A percentile compares a stretch with the other conserved stretches of the same genome.
phyloP scores from a whole-genome alignment of 1,140 invertebrate species.

The Gyrodactylus bullatarudis region DNA sequence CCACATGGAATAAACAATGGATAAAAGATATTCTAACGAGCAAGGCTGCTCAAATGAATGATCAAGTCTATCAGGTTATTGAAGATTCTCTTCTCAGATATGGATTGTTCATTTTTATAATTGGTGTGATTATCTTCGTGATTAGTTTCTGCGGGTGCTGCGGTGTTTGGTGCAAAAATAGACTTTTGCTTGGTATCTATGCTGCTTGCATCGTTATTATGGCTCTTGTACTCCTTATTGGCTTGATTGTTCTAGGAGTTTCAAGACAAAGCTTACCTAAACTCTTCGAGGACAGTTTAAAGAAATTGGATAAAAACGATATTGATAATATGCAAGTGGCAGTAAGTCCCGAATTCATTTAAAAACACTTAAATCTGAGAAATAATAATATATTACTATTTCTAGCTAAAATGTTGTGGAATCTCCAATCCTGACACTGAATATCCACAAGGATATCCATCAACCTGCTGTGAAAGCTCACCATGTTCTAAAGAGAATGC shows the following conservation, averaged over 20 bases:
- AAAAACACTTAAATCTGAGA: not conserved
- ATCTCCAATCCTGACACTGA: not conserved
- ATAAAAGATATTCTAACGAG: not conserved
- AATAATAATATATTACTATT: not conserved
- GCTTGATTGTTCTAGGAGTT: not conserved
- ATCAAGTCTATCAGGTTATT: not conserved
- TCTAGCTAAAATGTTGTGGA: not conserved
- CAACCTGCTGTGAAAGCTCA: not conserved
- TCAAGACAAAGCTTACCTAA: not conserved
- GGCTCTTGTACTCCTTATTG: not conserved
- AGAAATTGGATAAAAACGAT: not conserved
- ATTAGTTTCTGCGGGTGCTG: conserved; percentile 19
- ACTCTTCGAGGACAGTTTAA: not conserved
- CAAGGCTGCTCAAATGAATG: not conserved
- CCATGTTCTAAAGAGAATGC: not conserved
- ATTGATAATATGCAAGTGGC: no score
- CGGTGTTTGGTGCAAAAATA: conserved; percentile 17
- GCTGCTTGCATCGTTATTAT: not conserved
- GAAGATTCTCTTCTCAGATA: not conserved
- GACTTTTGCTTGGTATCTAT: not conserved
- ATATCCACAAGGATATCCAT: not conserved
- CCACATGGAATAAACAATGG: not conserved
- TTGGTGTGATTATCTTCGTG: conserved; percentile 18
- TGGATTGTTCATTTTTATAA: conserved; percentile 12
- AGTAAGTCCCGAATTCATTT: not conserved